Evolutionary conservation across 2,797 vertebrate genomes (phyloP).

Genomic region (Tiaroga cobitis): DNA sequence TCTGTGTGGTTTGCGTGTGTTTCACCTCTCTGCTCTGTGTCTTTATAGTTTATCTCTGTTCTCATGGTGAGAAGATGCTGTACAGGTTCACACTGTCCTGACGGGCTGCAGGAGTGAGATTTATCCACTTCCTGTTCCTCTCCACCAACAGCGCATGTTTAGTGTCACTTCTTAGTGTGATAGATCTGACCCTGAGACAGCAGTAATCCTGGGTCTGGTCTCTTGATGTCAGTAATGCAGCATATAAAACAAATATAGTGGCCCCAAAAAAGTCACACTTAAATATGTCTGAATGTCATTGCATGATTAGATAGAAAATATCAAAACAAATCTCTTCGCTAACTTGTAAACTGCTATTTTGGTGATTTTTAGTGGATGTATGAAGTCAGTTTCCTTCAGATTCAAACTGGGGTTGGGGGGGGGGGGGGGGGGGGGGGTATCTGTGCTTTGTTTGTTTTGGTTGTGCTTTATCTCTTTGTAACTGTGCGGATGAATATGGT

Average conservation of each 20-base stretch:
- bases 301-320: too few relatives aligned
- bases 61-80: conserved; percentile 21
- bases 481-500: too few relatives aligned
- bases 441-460: too few relatives aligned
- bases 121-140: conserved; percentile 58
- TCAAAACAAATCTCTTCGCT: too few relatives aligned
- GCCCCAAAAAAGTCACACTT: neutral
- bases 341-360: too few relatives aligned
- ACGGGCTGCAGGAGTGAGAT: conserved; percentile 29
- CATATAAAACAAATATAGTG: neutral
- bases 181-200: conserved; percentile 33
- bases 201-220: conserved; percentile 41
- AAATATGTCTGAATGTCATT: neutral
- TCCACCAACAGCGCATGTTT: neutral
- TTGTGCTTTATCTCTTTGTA: too few relatives aligned
- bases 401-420: fast-evolving
- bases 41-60: conserved; percentile 7
- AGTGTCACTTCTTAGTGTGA: conserved; percentile 18
- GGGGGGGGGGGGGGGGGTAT: too few relatives aligned
- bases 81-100: conserved; percentile 23
- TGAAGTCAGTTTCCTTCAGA: too few relatives aligned
- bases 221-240: neutral
- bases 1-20: neutral
- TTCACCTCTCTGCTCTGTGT: conserved; percentile 1
- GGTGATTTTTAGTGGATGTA: too few relatives aligned